Conservation (phyloP, 2,113 vertebrate genomes). For the Labrus mixtus region DNA sequence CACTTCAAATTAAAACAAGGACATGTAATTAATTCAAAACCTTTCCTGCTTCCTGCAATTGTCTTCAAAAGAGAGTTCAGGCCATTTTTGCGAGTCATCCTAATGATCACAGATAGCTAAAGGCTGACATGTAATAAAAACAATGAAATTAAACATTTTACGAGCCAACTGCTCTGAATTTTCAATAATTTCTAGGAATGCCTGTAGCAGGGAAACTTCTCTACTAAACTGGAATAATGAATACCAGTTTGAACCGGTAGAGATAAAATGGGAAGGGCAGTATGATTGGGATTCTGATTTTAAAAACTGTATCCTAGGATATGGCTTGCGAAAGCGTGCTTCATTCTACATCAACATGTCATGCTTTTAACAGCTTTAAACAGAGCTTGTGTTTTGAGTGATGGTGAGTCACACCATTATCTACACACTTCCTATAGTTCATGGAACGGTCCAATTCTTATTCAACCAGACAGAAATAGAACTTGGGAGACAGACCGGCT, state of each 20-base stretch:
- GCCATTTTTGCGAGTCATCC: not conserved
- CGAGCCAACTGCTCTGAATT: not conserved
- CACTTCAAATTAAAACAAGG: no score
- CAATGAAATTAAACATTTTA: not conserved
- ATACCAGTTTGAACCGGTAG: not conserved
- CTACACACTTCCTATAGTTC: not conserved
- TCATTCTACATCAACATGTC: not conserved
- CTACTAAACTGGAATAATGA: not conserved
- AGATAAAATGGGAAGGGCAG: no score
- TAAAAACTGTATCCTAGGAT: not conserved
- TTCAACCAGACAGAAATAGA: constrained; percentile 3
- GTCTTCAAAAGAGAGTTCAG: not conserved
- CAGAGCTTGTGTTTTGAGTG: not conserved
- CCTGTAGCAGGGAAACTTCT: not conserved
- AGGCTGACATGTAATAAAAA: not conserved
- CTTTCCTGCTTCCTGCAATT: no score
- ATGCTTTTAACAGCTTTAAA: constrained; percentile 2
- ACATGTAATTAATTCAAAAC: no score
- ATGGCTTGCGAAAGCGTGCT: not conserved
- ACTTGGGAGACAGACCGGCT: not conserved
- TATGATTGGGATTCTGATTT: not conserved
- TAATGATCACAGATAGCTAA: not conserved
- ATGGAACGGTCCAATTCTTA: not conserved
- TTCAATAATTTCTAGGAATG: not conserved
- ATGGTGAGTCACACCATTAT: constrained; percentile 10